phyloP scores from a whole-genome alignment of 2,888 invertebrate genomes.

The Heliconius aoede region DNA sequence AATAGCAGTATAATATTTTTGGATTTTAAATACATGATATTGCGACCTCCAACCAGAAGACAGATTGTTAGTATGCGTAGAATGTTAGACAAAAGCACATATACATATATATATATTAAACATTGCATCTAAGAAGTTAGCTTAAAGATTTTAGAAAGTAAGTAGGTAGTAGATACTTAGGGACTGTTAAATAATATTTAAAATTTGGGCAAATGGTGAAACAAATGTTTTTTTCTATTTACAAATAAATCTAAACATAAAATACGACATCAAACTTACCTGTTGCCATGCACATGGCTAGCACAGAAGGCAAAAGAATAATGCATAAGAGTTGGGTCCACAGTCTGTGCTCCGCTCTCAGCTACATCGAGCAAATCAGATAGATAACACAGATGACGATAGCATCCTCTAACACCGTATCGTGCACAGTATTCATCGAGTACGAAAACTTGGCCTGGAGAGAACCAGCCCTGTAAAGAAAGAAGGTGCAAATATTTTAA shows the following conservation, averaged over 20 bases:
- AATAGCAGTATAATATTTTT: neutral
- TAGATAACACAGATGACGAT: constrained; percentile 97
- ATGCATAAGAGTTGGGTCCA: constrained; percentile 99
- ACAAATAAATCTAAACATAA: constrained; percentile 1
- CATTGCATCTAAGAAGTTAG: constrained; percentile 19
- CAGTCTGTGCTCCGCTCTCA: constrained; percentile 94
- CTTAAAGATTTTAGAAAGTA: constrained; percentile 10
- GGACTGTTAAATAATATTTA: neutral
- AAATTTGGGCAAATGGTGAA: neutral
- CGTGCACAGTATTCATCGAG: constrained; percentile 98
- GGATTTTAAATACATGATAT: constrained; percentile 41
- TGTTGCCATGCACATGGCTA: constrained; percentile 99
- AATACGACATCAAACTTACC: constrained; percentile 81
- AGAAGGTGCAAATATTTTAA: neutral
- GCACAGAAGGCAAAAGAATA: constrained; percentile 99
- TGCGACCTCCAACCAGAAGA: constrained; percentile 70
- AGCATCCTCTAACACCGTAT: constrained; percentile 98
- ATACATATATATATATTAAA: constrained; percentile 20
- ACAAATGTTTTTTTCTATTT: neutral
- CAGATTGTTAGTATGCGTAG: constrained; percentile 66
- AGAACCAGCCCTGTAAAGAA: constrained; percentile 96
- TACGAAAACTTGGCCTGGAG: constrained; percentile 99
- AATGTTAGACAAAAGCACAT: constrained; percentile 46
- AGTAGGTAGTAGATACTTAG: neutral
- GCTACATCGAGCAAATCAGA: constrained; percentile 97